Base-by-base conservation (phyloP, 2,797 vertebrate species). In the Saxicola maurus region DNA sequence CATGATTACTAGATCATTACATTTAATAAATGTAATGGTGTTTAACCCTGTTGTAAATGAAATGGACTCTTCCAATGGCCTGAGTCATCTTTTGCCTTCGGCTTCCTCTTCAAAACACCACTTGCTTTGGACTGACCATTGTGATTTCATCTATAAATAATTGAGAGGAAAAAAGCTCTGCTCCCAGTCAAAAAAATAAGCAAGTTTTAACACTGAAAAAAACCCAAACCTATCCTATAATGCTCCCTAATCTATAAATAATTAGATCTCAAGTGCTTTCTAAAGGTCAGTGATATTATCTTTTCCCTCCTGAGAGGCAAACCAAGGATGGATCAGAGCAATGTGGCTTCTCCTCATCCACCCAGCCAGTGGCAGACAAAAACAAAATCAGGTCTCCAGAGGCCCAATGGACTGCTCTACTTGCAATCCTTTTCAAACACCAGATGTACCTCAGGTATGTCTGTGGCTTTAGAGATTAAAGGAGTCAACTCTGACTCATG, bases 321-420 rank as follows among this genome's bases (percentile, higher is more conserved):
- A 53, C 17, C 52, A 51, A 56, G 48, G 35, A 12, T 31, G 25
- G 0, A 57, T 9, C 56, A 65, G 24, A 65, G 11, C 4, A 17
- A 56, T 15, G 43, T 13, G 30, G 5, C 40, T 31, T 51, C 68
- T 62, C 14, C 35, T 37, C 35, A 72, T 7, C 20, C 38, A 53
- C 14, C 11, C 40, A 35, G 42, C 4, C 21, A 8, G 8, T 7
- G 13, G 25, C 2, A 87, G 38, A 37, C 23, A 56, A 64, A 64
- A 40, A 1, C 40, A 59, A 48, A 64, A 37, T 7, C 18, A 15
- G 11, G 3, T 40, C 40, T 59, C 53, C 56, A 55, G 66, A 71
- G 27, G 5, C 15, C 24, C 1, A 0, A 11, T 0, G 7, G 31
- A 43, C 21, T 45, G 49, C 30, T 67, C 56, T 23, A 24, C 42